Base-by-base conservation (phyloP, 2,888 invertebrate genomes). In the Acleris cristana region DNA sequence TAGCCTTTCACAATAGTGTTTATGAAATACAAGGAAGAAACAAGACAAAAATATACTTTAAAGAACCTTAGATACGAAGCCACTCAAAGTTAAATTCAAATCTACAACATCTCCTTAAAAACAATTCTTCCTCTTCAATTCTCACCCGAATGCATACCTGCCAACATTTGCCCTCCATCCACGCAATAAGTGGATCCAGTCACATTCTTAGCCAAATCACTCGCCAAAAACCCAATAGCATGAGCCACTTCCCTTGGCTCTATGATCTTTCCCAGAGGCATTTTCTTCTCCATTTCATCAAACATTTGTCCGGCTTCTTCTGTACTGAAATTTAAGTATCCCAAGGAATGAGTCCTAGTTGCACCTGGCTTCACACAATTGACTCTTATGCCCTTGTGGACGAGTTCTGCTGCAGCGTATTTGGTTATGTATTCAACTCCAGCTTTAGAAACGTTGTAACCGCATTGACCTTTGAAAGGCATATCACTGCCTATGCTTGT, bases 401-500 rank as follows among this genome's bases (percentile, higher is more conserved):
- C 12, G 2, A 58, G 26, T 12, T 58, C 58, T 26, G 48, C 18
- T 6, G 58, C 58, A 0, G 58, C 58, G 6, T 58, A 58, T 26
- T 58, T 58, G 5, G 58, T 58, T 48, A 58, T 48, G 18, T 58
- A 58, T 18, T 58, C 58, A 12, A 58, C 58, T 48, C 58, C 48
- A 3, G 58, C 58, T 48, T 58, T 58, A 18, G 58, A 45, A 48
- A 58, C 48, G 14, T 58, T 58, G 14, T 48, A 58, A 18, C 58
- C 58, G 16, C 58, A 58, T 2, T 58, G 58, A 1, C 48, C 48
- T 48, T n/a, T 58, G 10, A 48, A 12, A 7, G 45, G 23, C 45
- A 58, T 48, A 18, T 58, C 58, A 8, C n/a, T 58, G 6, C 48
- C 8, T 26, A 48, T 26, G 18, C 58, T 58, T 14, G 58, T 48